phyloP scores from a whole-genome alignment of 1,140 invertebrate genomes.

The Panulirus ornatus region DNA sequence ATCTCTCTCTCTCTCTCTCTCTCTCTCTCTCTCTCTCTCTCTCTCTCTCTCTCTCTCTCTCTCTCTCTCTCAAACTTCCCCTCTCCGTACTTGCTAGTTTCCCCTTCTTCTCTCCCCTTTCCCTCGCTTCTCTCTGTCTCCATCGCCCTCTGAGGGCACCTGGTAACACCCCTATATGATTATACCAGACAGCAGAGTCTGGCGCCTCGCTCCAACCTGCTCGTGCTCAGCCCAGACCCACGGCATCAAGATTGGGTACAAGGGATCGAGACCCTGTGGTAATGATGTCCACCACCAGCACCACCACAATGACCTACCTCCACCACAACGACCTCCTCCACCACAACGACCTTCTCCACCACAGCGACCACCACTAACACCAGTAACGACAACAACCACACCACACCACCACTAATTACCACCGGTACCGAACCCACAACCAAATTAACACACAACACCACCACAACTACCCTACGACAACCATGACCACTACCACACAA shows the following conservation, averaged over 20 bases:
- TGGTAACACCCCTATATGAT: constrained; percentile 15
- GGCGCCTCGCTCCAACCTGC: neutral
- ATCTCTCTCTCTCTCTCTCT: constrained; percentile 12
- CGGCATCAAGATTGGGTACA: no score
- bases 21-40: neutral
- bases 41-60: constrained; percentile 5
- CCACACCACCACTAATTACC: neutral
- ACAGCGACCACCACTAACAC: neutral
- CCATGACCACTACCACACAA: constrained; percentile 5
- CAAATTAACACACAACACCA: neutral
- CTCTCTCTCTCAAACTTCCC: neutral
- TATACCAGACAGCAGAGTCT: constrained; percentile 5
- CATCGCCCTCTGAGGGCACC: neutral
- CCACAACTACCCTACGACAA: neutral
- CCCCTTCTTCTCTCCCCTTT: constrained; percentile 15
- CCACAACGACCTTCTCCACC: neutral
- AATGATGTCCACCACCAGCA: neutral
- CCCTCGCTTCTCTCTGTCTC: constrained; percentile 8
- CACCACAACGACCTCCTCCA: neutral
- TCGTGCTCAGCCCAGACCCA: neutral
- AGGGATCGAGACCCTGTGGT: no score
- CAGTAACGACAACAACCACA: neutral
- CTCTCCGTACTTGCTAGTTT: constrained; percentile 1
- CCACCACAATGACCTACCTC: neutral
- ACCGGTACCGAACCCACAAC: neutral